Evolutionary conservation across 2,113 vertebrate species (phyloP), one percentile per base, ranked within the genome.

Genomic region (Ornithorhynchus anatinus): DNA sequence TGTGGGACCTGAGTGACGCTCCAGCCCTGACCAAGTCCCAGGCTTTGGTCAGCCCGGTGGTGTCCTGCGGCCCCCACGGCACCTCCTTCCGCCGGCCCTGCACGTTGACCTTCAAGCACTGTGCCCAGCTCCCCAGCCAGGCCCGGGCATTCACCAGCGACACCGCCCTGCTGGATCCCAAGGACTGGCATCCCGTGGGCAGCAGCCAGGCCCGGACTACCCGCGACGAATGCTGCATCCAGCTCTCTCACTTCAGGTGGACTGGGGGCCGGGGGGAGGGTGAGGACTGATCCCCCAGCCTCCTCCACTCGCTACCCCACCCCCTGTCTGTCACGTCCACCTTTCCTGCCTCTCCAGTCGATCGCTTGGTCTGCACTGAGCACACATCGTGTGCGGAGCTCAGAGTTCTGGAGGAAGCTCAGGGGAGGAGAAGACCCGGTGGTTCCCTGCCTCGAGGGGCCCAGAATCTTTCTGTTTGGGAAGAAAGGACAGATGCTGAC

Each of bases 101-200:
- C 40, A 78, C 52, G 22, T 82, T 89, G 50, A 75, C 66, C 0
- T 87, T 89, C 75, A 89, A 87, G 42, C 87, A 89, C 75, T 89
- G 83, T 5, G 79, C 85, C 29, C 79, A 84, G 57, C 58, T 67
- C 52, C 73, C 70, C 12, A 10, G 60, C 35, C 62, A 79, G 0
- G 66, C 53, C 14, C 9, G 72, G 3, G 14, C 35, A 52, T 89
- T 84, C 9, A 56, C 69, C 60, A 86, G 81, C 53, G 40, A 84
- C 35, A 86, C 85, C 0, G 1, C 52, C 39, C 67, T 82, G 29
- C 74, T 87, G 0, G 76, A 81, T 0, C 8, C 22, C 45, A 89
- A 87, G 81, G 53, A 4, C 29, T 87, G 83, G 85, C 70, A 14
- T 32, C 61, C 80, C 8, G 57, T 89, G 45, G 73, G 68, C 15